These are phyloP conservation scores for Mobula birostris DNA, from an alignment of 2,113 vertebrate species.

Conservation along the genomic window DNA sequence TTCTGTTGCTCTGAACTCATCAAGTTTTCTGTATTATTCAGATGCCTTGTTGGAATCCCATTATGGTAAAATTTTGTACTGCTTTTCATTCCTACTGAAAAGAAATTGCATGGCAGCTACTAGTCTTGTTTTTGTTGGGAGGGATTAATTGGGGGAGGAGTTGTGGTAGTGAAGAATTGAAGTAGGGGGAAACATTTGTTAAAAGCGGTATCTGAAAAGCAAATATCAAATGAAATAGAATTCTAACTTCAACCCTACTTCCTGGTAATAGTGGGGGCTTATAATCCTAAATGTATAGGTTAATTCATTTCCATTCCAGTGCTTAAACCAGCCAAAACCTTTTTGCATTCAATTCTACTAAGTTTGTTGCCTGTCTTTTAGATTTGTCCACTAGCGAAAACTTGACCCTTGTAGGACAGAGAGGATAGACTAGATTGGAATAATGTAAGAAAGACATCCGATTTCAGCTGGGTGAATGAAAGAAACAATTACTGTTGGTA, in stretches of 20 bases:
- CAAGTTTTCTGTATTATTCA: constrained; percentile 4
- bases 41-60: constrained; percentile 14
- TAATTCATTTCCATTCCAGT: not conserved
- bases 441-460: not conserved
- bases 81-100: constrained; percentile 8
- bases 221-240: not conserved
- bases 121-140: constrained; percentile 21
- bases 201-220: not conserved
- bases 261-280: constrained; percentile 3
- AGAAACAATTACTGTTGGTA: constrained; percentile 18
- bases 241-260: not conserved
- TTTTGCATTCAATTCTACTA: not conserved
- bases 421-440: constrained; percentile 6
- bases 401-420: not conserved
- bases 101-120: constrained; percentile 34
- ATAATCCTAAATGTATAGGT: not conserved
- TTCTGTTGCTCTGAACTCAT: constrained; percentile 8
- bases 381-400: not conserved
- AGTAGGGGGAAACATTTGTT: not conserved
- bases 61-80: constrained; percentile 22
- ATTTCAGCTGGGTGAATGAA: constrained; percentile 18
- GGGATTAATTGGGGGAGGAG: not conserved
- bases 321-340: constrained; percentile 13
- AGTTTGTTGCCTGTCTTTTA: not conserved
- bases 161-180: not conserved